Percentiles rank a stretch among this genome's conserved stretches.
These are phyloP conservation scores for Elachura formosa DNA, from an alignment of 2,113 vertebrate species.

Conservation along the genomic window DNA sequence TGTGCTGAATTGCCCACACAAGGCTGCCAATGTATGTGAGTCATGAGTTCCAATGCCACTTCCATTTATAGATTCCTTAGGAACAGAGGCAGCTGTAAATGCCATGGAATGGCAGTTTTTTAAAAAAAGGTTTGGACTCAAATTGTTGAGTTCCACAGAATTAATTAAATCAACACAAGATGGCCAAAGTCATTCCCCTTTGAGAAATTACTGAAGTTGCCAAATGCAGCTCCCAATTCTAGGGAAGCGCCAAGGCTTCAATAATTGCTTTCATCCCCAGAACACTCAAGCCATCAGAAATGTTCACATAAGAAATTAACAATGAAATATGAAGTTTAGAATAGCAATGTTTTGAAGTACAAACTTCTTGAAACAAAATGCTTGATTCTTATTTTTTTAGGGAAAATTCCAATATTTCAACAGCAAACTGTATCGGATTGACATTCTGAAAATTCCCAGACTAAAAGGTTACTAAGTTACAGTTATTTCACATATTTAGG, in stretches of 20 bases:
- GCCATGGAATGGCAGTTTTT: background rate
- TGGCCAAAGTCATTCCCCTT: background rate
- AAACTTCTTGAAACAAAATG: background rate
- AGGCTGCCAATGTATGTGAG: conserved; percentile 40
- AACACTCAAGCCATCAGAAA: background rate
- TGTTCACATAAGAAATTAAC: background rate
- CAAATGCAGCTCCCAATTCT: background rate
- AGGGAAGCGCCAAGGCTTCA: background rate
- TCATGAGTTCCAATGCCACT: conserved; percentile 21
- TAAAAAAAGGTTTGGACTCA: background rate
- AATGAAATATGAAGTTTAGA: background rate
- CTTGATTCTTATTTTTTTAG: background rate
- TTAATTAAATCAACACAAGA: background rate
- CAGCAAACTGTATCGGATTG: background rate
- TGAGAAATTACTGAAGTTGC: background rate
- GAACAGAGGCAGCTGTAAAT: conserved; percentile 7
- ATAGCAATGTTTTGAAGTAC: background rate
- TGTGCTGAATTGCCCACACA: conserved; percentile 46
- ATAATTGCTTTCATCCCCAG: background rate
- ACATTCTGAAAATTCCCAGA: background rate
- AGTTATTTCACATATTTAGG: background rate
- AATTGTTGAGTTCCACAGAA: background rate
- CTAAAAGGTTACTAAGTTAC: background rate
- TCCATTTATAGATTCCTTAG: conserved; percentile 44
- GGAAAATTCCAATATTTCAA: background rate